Percentiles rank a stretch among this genome's conserved stretches.
Evolutionary conservation across 2,797 vertebrate genomes (phyloP).

Genomic region (Gila robusta): DNA sequence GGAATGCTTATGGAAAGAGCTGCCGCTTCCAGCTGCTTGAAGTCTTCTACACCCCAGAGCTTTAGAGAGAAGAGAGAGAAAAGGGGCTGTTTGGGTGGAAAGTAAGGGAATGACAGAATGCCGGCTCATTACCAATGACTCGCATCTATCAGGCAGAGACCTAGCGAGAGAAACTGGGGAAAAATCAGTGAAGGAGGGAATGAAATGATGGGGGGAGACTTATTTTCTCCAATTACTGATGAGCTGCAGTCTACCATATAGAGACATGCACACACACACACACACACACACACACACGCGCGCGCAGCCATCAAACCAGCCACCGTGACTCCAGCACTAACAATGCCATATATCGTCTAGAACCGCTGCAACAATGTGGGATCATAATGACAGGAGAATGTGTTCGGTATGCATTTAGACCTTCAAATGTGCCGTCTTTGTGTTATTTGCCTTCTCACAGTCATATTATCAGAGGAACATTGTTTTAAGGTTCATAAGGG

Average conservation of each 20-base stretch:
- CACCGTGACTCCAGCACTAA: neutral
- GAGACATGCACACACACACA: slow-evolving; percentile 1
- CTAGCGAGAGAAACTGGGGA: slow-evolving; percentile 18
- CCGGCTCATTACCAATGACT: slow-evolving; percentile 29
- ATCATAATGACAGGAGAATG: slow-evolving; percentile 21
- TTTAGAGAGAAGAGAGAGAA: neutral
- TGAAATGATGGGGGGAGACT: slow-evolving; percentile 19
- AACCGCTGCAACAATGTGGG: neutral
- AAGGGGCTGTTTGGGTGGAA: neutral
- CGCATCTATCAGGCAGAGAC: slow-evolving; percentile 25
- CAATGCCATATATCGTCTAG: slow-evolving; percentile 23
- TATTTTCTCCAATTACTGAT: slow-evolving; percentile 44
- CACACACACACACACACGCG: neutral
- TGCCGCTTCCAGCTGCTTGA: neutral
- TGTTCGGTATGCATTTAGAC: neutral
- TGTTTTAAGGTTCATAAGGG: neutral
- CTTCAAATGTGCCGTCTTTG: neutral
- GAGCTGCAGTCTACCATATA: slow-evolving; percentile 21
- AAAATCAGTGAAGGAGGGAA: slow-evolving; percentile 13
- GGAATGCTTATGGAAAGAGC: neutral
- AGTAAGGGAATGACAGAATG: slow-evolving; percentile 32
- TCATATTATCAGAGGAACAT: neutral
- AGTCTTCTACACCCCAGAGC: neutral
- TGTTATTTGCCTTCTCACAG: neutral
- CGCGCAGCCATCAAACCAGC: slow-evolving; percentile 13